Base-by-base conservation (phyloP, 2,113 vertebrate genomes). In the Hippocampus guttulatus region DNA sequence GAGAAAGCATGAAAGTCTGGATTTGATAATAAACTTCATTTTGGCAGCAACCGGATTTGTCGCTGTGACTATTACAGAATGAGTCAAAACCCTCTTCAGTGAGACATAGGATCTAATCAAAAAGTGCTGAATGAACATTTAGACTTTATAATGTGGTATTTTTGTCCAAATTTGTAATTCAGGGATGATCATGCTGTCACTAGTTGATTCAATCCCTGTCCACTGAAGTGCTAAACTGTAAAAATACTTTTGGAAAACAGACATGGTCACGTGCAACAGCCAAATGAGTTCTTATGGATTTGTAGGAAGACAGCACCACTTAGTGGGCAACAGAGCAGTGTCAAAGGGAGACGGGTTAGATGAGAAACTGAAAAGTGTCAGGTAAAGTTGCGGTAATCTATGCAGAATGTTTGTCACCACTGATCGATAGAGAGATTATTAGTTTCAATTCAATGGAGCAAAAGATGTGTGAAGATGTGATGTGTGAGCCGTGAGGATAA, bases 181-280 rank as follows among this genome's bases (percentile, higher is more conserved):
- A 61, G 25, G 33, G 8, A 27, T 66, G 21, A 69, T 23, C 2
- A 4, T 85, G 14, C 16, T 12, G 2, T 45, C 43, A 65, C 43
- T 16, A 47, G 75, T 77, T 87, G 78, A 85, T 70, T 43, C 69
- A 82, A 84, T 75, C 52, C 21, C 23, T 69, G 21, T 57, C n/a
- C 5, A 68, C 16, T 40, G 47, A 47, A 74, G 8, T 63, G 62
- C 54, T 67, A 63, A 73, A 47, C 38, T 72, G 8, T 58, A 74
- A 82, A 43, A 11, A 76, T 33, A 69, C 73, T 67, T 87, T 69
- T 67, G 78, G 74, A 71, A 74, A 87, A 84, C 20, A 38, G 41
- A 15, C 62, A 82, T 54, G 68, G 47, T 54, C 40, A 64, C 86
- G 85, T 84, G 89, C 83, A 81, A 74, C 73, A 70, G 65, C 66